Conservation (phyloP, 2,797 vertebrate species). For the Sebastes kiyomatsui region DNA sequence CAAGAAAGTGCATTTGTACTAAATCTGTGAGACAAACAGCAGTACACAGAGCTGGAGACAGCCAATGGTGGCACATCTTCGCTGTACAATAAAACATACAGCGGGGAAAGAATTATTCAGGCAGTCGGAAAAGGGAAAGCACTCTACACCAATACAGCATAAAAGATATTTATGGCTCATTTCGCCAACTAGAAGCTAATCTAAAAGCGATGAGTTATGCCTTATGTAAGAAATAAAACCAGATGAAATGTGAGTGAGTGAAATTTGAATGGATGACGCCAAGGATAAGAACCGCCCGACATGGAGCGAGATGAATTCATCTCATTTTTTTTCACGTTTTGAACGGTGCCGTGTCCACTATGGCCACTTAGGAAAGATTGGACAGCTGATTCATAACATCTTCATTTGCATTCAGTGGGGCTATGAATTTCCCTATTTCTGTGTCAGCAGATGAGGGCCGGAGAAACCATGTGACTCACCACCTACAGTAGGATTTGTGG, state of each 20-base stretch:
- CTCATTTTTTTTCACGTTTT: conserved; percentile 1
- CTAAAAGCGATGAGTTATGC: conserved; percentile 65
- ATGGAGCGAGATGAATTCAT: conserved; percentile 20
- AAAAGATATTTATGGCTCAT: conserved; percentile 63
- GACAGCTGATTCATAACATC: conserved; percentile 48
- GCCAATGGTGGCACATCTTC: conserved; percentile 34
- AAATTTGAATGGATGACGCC: conserved; percentile 35
- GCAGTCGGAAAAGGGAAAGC: conserved; percentile 31
- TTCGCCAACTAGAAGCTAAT: conserved; percentile 64
- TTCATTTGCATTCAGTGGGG: conserved; percentile 29
- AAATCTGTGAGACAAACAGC: conserved; percentile 62
- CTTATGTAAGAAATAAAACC: conserved; percentile 58
- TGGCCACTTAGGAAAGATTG: conserved; percentile 45
- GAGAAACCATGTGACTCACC: not conserved
- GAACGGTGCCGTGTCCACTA: not conserved
- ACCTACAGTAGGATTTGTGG: not conserved
- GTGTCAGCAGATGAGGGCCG: not conserved
- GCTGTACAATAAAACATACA: conserved; percentile 52
- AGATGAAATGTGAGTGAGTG: conserved; percentile 45
- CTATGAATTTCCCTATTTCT: conserved; percentile 24
- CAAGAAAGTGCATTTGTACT: conserved; percentile 13
- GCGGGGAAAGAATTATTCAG: conserved; percentile 53
- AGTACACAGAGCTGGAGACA: conserved; percentile 34
- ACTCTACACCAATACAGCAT: conserved; percentile 53
- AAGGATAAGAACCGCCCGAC: conserved; percentile 13